These are phyloP conservation scores for Trogon surrucura DNA, from an alignment of 2,113 vertebrate species.

Conservation along the genomic window DNA sequence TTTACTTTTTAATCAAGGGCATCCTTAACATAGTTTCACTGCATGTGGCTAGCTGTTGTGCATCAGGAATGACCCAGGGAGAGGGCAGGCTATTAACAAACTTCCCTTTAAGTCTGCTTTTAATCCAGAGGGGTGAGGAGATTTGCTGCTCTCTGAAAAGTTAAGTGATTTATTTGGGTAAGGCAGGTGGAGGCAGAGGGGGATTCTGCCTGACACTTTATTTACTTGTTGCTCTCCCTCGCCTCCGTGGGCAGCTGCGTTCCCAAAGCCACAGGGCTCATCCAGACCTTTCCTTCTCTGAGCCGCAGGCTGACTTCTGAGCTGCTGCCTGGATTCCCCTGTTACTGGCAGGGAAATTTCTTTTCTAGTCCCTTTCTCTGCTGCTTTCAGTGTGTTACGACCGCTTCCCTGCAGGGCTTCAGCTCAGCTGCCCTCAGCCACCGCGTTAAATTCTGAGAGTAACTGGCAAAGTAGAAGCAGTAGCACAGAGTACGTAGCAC, in stretches of 20 bases:
- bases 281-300: not conserved
- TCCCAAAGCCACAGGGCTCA: not conserved
- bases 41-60: not conserved
- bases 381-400: not conserved
- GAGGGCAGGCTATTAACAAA: not conserved
- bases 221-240: not conserved
- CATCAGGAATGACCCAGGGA: not conserved
- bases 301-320: not conserved
- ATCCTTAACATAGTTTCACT: not conserved
- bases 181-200: not conserved
- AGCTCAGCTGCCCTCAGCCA: not conserved
- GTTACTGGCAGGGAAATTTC: not conserved
- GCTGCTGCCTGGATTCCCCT: not conserved
- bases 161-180: constrained; percentile 37
- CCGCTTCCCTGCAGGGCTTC: not conserved
- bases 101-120: not conserved
- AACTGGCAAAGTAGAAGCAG: not conserved
- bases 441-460: not conserved
- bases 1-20: not conserved
- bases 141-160: constrained; percentile 30
- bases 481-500: not conserved
- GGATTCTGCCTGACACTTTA: not conserved
- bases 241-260: rapidly evolving
- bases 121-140: constrained; percentile 14
- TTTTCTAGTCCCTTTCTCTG: not conserved